Base-by-base conservation (phyloP, 2,113 vertebrate species). In the Saimiri boliviensis region DNA sequence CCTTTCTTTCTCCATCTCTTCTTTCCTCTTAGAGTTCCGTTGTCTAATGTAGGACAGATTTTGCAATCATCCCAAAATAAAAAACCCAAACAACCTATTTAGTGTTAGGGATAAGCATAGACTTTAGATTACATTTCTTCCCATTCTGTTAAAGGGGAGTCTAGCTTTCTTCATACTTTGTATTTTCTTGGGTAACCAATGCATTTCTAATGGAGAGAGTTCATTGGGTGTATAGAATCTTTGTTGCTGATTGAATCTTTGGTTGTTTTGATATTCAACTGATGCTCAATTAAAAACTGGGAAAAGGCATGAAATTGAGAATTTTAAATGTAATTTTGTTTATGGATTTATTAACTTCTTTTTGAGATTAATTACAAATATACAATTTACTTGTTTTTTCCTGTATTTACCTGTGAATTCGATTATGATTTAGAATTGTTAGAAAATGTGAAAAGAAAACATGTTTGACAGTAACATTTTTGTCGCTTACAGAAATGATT, bases 251-350 rank as follows among this genome's bases (percentile, higher is more conserved):
- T 70, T n/a, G 47, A 21, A 45, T 45, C 45, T 84, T 84, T 52
- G 49, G 73, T 89, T 89, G 47, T 49, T 74, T 86, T 70, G 35
- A 37, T 89, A 37, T 23, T 91, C 30, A 9, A 6, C 30, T 30
- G 52, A 30, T 74, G 5, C 70, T 52, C 25, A 45, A 11, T 89
- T 84, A 92, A 56, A 90, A 96, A 89, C 19, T 96, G 35, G 30
- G 54, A 66, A 80, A 60, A 88, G 54, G 60, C 56, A 81, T 89
- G 52, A 79, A 81, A 70, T 68, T 60, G n/a, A 20, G 47, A 52
- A 45, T 92, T 89, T 89, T 85, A 97, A 89, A n/a, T 95, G 19
- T 92, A 92, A 35, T 86, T 96, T 25, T 70, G 56, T 37, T 30
- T 79, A 3, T 54, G 63, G 42, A 54, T 83, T 79, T 79, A 37